phyloP scores from a whole-genome alignment of 2,888 invertebrate genomes.

The Polyploca ridens region DNA sequence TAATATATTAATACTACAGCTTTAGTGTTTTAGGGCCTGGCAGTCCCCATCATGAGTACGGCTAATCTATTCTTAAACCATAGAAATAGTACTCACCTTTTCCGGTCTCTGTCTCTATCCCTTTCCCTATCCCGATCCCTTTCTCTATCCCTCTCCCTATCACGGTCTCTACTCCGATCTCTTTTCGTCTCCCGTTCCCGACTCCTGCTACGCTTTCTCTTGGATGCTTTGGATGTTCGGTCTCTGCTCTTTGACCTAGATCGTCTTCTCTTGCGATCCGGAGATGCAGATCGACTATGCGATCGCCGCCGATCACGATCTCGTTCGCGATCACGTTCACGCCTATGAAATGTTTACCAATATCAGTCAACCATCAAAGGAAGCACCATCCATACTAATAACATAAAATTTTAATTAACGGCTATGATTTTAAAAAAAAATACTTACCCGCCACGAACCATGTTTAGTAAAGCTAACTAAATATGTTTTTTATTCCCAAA shows the following conservation, averaged over 20 bases:
- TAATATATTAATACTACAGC: too few relatives aligned
- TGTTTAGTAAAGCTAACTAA: conserved; percentile 15
- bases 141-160: conserved; percentile 53
- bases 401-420: neutral
- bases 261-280: conserved; percentile 83
- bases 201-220: conserved; percentile 87
- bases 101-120: conserved; percentile 45
- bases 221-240: conserved; percentile 83
- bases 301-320: conserved; percentile 83
- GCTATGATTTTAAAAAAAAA: conserved; percentile 1
- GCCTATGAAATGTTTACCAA: conserved; percentile 47
- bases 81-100: conserved; percentile 57
- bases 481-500: neutral
- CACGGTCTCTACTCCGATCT: conserved; percentile 79
- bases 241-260: conserved; percentile 86
- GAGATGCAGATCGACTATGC: conserved; percentile 84
- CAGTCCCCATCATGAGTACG: too few relatives aligned
- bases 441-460: conserved; percentile 78
- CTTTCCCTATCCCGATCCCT: conserved; percentile 44
- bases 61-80: neutral
- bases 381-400: neutral
- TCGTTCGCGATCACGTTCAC: conserved; percentile 74
- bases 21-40: too few relatives aligned
- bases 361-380: neutral
- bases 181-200: conserved; percentile 86